These are phyloP conservation scores for Limnephilus rhombicus DNA, from an alignment of 2,888 invertebrate species.

Conservation along the genomic window DNA sequence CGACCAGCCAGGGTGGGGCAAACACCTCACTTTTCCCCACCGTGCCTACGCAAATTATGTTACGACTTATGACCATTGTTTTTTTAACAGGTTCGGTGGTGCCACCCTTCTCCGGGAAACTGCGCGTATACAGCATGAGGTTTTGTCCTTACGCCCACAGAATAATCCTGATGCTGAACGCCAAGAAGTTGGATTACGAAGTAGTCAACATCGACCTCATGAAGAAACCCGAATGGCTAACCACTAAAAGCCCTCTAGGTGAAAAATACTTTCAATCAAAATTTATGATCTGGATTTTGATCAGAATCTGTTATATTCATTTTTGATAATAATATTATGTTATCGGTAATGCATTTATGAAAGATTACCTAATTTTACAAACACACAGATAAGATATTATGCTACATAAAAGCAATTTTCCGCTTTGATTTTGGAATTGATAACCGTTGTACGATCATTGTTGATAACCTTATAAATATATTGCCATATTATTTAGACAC, in stretches of 20 bases:
- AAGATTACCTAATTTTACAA: not conserved
- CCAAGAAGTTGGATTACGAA: slow-evolving; percentile 88
- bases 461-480: not conserved
- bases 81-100: slow-evolving; percentile 79
- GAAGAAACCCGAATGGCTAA: slow-evolving; percentile 90
- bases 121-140: slow-evolving; percentile 89
- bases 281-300: not conserved
- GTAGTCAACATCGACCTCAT: slow-evolving; percentile 85
- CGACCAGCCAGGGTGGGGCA: too few relatives aligned
- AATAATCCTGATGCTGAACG: slow-evolving; percentile 85
- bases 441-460: too few relatives aligned
- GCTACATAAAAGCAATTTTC: not conserved
- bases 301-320: not conserved
- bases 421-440: not conserved
- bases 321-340: not conserved
- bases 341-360: not conserved
- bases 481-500: not conserved
- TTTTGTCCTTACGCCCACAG: slow-evolving; percentile 92
- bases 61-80: not conserved
- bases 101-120: slow-evolving; percentile 81
- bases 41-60: not conserved
- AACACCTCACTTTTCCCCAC: too few relatives aligned
- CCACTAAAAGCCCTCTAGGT: slow-evolving; percentile 80
- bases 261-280: slow-evolving; percentile 59
- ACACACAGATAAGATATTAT: not conserved